Percentiles rank a stretch among this genome's conserved stretches.
Conservation (phyloP, 2,888 invertebrate species). For the Ophioninae sp. region DNA sequence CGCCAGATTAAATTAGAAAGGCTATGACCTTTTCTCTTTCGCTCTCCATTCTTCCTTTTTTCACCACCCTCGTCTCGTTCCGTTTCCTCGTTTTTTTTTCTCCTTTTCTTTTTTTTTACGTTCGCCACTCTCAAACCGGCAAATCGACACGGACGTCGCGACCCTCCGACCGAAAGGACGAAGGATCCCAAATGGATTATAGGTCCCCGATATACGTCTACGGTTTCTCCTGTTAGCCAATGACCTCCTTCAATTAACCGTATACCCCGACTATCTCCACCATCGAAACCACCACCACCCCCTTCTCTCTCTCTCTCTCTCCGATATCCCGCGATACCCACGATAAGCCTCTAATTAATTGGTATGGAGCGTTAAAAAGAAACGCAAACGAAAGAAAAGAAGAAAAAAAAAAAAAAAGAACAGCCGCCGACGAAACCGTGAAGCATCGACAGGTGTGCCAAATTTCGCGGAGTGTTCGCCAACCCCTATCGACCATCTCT, state of each 20-base stretch:
- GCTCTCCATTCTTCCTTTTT: conserved; percentile 38
- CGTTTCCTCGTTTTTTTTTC: conserved; percentile 36
- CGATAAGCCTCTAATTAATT: conserved; percentile 64
- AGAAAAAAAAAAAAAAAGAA: background rate
- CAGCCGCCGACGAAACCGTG: background rate
- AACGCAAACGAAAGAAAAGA: conserved; percentile 6
- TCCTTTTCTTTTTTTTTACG: conserved; percentile 6
- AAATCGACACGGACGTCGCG: conserved; percentile 26
- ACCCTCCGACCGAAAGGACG: conserved; percentile 21
- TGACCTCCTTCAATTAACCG: conserved; percentile 63
- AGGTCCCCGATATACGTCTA: conserved; percentile 25
- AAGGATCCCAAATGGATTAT: conserved; percentile 59
- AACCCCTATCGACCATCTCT: conserved; percentile 22
- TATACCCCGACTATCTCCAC: background rate
- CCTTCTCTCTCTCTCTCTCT: background rate
- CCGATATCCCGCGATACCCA: conserved; percentile 41
- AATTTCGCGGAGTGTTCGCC: conserved; percentile 60
- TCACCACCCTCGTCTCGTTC: background rate
- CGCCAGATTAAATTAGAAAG: conserved; percentile 81
- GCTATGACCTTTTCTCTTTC: conserved; percentile 75
- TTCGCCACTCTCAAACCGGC: conserved; percentile 35
- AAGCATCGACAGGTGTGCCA: conserved; percentile 60
- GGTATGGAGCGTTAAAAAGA: conserved; percentile 41
- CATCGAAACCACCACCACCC: conserved; percentile 7
- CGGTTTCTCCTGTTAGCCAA: conserved; percentile 48